These are phyloP conservation scores for Dendronephthya gigantea DNA, from an alignment of 64 coral and sea anemone genomes.

Conservation along the genomic window DNA sequence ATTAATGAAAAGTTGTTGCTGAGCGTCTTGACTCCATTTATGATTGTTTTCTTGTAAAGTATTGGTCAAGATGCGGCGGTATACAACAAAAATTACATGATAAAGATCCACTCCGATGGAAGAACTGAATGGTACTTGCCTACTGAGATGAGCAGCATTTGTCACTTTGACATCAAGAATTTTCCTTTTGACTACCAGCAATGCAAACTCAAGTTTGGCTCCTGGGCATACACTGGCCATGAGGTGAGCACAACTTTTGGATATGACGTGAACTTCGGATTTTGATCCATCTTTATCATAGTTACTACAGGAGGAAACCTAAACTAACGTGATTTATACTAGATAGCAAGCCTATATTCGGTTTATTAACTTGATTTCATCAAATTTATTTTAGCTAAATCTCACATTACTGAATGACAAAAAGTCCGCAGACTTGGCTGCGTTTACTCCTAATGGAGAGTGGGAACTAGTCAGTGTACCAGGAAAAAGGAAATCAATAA, in stretches of 20 bases:
- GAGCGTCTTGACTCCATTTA: neutral
- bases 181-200: conserved; percentile 50
- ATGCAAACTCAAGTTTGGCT: conserved; percentile 45
- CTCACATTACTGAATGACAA: conserved; percentile 34
- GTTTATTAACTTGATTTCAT: neutral
- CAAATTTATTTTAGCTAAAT: conserved; percentile 14
- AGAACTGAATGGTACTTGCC: conserved; percentile 46
- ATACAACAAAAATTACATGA: conserved; percentile 43
- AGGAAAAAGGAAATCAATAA: conserved; percentile 39
- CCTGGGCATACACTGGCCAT: conserved; percentile 40
- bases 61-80: conserved; percentile 24
- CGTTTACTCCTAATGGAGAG: conserved; percentile 61
- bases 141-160: conserved; percentile 48
- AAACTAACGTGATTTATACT: too few relatives aligned
- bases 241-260: neutral
- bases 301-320: too few relatives aligned
- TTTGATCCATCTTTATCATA: too few relatives aligned
- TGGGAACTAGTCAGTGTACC: conserved; percentile 52
- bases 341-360: neutral
- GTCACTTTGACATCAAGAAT: conserved; percentile 56
- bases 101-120: conserved; percentile 35
- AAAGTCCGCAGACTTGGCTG: conserved; percentile 43
- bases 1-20: too few relatives aligned
- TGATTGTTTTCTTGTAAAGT: neutral
- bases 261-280: too few relatives aligned